These are phyloP conservation scores for Fundulus diaphanus DNA, from an alignment of 2,797 vertebrate genomes.

Conservation along the genomic window DNA sequence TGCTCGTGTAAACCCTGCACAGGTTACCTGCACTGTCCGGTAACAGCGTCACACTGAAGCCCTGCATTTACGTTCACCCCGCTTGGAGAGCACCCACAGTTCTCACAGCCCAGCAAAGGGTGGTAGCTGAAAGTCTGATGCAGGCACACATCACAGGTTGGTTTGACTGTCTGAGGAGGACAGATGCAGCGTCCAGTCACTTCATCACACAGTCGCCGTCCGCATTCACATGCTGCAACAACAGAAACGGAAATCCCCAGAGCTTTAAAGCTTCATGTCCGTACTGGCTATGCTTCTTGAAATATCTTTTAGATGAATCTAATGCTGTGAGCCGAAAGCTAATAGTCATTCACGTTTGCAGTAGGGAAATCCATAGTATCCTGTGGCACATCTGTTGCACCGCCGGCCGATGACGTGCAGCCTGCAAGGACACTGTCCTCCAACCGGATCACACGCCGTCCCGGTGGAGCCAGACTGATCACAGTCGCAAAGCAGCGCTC, in stretches of 20 bases:
- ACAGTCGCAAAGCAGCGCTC: constrained; percentile 88
- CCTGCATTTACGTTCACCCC: constrained; percentile 69
- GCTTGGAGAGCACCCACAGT: constrained; percentile 86
- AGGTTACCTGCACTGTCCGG: constrained; percentile 89
- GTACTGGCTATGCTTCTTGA: neutral
- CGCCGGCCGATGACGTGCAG: constrained; percentile 84
- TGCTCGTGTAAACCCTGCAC: constrained; percentile 32
- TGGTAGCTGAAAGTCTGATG: constrained; percentile 88
- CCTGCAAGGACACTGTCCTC: constrained; percentile 90
- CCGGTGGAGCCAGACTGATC: constrained; percentile 78
- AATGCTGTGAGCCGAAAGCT: neutral
- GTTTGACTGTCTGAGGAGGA: constrained; percentile 87
- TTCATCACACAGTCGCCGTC: constrained; percentile 88
- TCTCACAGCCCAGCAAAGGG: constrained; percentile 88
- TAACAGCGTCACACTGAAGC: constrained; percentile 81
- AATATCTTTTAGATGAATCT: neutral
- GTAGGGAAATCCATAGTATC: constrained; percentile 91
- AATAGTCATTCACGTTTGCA: constrained; percentile 87
- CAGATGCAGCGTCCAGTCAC: constrained; percentile 89
- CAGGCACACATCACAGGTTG: constrained; percentile 87
- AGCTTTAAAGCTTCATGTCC: neutral
- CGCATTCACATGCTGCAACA: constrained; percentile 85
- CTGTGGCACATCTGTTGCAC: constrained; percentile 88
- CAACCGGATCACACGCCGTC: constrained; percentile 79
- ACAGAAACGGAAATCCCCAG: neutral